phyloP scores from a whole-genome alignment of 2,888 invertebrate species.

The Limnephilus auricula region DNA sequence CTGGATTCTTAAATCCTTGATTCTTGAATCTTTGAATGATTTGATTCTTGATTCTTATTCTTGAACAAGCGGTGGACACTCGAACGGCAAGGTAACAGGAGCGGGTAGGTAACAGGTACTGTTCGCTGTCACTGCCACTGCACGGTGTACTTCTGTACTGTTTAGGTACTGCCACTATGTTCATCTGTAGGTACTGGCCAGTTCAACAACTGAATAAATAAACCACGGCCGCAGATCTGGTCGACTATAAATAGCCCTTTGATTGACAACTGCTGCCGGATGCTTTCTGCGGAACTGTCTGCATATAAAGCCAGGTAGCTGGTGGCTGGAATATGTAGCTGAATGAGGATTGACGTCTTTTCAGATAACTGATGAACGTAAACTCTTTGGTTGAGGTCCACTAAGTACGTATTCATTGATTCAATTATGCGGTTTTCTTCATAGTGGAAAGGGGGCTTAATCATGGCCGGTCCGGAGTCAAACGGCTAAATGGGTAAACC shows the following conservation, averaged over 20 bases:
- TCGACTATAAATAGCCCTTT: background rate
- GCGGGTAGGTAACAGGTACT: background rate
- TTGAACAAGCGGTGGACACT: background rate
- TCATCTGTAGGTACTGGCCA: background rate
- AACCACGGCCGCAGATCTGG: background rate
- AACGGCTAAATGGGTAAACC: too few relatives aligned
- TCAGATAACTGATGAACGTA: background rate
- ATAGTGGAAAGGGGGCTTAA: background rate
- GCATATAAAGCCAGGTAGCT: background rate
- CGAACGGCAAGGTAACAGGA: background rate
- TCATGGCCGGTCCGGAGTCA: too few relatives aligned
- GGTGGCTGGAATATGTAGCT: background rate
- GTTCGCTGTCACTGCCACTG: background rate
- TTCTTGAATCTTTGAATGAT: too few relatives aligned
- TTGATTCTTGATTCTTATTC: background rate
- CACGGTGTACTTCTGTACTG: background rate
- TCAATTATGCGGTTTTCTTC: background rate
- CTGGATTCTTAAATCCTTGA: background rate
- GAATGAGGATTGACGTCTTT: background rate
- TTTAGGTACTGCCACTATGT: too few relatives aligned
- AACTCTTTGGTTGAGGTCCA: background rate
- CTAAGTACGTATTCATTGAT: background rate
- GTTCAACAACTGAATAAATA: conserved; percentile 2
- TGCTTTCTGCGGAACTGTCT: background rate
- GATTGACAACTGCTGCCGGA: background rate